Base-by-base conservation (phyloP, 2,888 invertebrate genomes). In the Embidobia sp. region DNA sequence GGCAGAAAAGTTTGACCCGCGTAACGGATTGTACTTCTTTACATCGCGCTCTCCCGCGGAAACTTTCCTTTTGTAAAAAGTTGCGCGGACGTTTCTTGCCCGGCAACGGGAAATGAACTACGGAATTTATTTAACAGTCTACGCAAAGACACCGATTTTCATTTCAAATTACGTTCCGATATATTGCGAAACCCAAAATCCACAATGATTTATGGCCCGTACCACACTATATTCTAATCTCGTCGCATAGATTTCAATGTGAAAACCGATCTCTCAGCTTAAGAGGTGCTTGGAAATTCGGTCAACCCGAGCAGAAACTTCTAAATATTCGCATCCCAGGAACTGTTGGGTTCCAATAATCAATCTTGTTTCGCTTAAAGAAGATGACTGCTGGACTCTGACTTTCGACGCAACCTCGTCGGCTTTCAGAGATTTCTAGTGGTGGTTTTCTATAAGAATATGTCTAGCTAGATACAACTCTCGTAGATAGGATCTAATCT, bases 31-130 rank as follows among this genome's bases (percentile, higher is more conserved):
- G 37, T 48, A 40, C 48, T 67, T 40, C 46, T 66, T 66, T 66
- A 49, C 57, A 57, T 15, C 67, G 29, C 29, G 67, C 55, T 67
- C 48, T 57, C 49, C 42, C 37, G 11, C 22, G 49, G 27, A 7
- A 35, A 26, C 19, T 42, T 69, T 42, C 49, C 59, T 59, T 69
- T 59, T 69, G 59, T 69, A 69, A 40, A 59, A 69, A 69, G 57
- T 69, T 69, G 33, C 57, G 16, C 33, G 40, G 22, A 40, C 48
- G n/a, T n/a, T 48, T 49, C 19, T 48, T 31, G 40, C 57, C 8
- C 16, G 10, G 15, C 27, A 33, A 59, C 31, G 42, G 13, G 33
- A 26, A 59, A 40, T 33, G 11, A 31, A 40, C 29, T 46, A 15
- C 16, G 13, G 27, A 37, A 48, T 55, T 48, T 46, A 67, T 67